phyloP scores from a whole-genome alignment of 1,140 invertebrate genomes.

The Radopholus similis region DNA sequence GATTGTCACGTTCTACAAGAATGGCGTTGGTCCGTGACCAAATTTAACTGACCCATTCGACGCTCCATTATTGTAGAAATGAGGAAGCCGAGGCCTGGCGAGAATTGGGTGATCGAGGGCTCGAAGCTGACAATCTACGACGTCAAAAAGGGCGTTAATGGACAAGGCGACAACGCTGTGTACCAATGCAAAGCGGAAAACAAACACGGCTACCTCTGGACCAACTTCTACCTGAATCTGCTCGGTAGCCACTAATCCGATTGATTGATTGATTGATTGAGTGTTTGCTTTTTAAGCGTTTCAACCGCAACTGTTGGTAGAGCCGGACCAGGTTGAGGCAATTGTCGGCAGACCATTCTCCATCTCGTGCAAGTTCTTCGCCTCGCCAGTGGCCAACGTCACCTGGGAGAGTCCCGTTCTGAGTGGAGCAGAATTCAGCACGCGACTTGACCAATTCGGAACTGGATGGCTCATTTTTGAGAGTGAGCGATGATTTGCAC shows the following conservation, averaged over 20 bases:
- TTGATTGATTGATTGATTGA: neutral
- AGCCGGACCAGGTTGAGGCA: slow-evolving; percentile 71
- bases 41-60: slow-evolving; percentile 6
- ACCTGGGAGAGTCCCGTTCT: slow-evolving; percentile 74
- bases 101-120: slow-evolving; percentile 65
- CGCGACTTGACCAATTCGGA: slow-evolving; percentile 60
- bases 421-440: slow-evolving; percentile 32
- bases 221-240: slow-evolving; percentile 96
- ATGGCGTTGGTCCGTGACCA: slow-evolving; percentile 70
- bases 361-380: slow-evolving; percentile 84
- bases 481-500: slow-evolving; percentile 65
- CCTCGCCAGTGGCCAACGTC: slow-evolving; percentile 85
- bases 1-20: slow-evolving; percentile 90
- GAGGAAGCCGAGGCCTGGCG: slow-evolving; percentile 27
- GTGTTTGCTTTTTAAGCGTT: slow-evolving; percentile 68
- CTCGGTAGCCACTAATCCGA: slow-evolving; percentile 62
- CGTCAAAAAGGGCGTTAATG: slow-evolving; percentile 70
- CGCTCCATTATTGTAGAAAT: slow-evolving; percentile 52
- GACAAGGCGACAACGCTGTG: slow-evolving; percentile 79
- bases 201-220: slow-evolving; percentile 72
- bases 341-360: slow-evolving; percentile 78
- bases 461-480: slow-evolving; percentile 73
- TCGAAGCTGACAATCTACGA: slow-evolving; percentile 78
- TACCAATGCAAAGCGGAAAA: slow-evolving; percentile 98
- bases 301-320: slow-evolving; percentile 80